Evolutionary conservation across 2,888 invertebrate genomes (phyloP), one percentile per base, ranked within the genome.

Genomic region (Caenorhabditis panamensis): DNA sequence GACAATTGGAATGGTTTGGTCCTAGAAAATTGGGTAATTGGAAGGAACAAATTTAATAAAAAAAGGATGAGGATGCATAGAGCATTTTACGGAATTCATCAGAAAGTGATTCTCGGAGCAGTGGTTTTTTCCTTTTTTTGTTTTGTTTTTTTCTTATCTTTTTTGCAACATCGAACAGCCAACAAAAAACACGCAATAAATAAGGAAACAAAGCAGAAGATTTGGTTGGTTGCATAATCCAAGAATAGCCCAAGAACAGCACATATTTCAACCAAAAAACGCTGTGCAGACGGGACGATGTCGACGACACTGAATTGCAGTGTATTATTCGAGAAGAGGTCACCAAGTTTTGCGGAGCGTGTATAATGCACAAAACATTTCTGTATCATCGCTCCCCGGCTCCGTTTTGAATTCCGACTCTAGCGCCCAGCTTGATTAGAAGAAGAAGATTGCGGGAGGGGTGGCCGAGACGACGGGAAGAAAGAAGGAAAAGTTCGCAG

Each of bases 281-380:
- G 41, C 41, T 11, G 9, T 41, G n/a, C 22, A 56, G 62, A 41
- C 47, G 49, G 44, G 36, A 36, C 26, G 16, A 63, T n/a, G n/a
- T n/a, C n/a, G n/a, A n/a, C n/a, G 49, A 63, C 26, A 4, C 18
- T 4, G 47, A 53, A 63, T 54, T 61, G 77, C 49, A 68, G 68
- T 63, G 69, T 69, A 69, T 69, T 69, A 69, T 69, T 64, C 41
- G 64, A 64, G 56, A 78, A 75, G 66, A 66, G 75, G 66, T 75
- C 77, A 78, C 51, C 67, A 77, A 77, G 77, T 78, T 78, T 78
- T 64, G 31, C 64, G 69, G 69, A 78, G 77, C 77, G 77, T 71
- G 77, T 63, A 78, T 78, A 78, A 78, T 78, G 69, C 71, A 64
- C 69, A 77, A 75, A 66, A 75, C 67, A 68, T 69, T 69, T 78